Conservation (phyloP, 2,797 vertebrate species). For the Chloroceryle amazona region DNA sequence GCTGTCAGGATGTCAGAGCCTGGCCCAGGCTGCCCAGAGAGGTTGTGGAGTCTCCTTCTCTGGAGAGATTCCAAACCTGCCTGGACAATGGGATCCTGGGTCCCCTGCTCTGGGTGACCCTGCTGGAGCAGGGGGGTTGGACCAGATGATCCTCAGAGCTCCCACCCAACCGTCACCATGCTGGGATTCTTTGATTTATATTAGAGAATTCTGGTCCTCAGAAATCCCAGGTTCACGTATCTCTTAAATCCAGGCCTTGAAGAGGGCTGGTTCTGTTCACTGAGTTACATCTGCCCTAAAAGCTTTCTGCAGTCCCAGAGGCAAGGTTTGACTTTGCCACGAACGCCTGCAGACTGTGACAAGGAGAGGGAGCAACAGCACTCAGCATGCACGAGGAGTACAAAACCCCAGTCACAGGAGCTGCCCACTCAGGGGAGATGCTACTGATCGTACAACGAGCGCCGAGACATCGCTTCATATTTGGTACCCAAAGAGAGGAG, state of each 20-base stretch:
- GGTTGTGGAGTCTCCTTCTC: no score
- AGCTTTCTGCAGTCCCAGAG: neutral
- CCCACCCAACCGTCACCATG: no score
- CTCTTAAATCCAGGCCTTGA: neutral
- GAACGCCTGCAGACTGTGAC: neutral
- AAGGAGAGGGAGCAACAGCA: accelerated
- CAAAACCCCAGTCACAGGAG: neutral
- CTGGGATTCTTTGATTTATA: no score
- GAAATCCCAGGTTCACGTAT: neutral
- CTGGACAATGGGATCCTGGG: no score
- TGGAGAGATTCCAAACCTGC: no score
- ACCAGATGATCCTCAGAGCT: no score
- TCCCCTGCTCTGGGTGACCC: no score
- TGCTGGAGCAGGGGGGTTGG: no score
- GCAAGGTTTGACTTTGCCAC: neutral
- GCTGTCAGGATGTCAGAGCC: neutral
- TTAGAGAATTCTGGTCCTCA: neutral
- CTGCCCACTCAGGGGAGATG: neutral
- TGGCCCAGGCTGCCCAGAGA: no score
- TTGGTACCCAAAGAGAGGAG: neutral
- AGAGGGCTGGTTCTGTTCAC: neutral
- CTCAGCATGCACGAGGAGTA: accelerated
- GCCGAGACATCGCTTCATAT: neutral
- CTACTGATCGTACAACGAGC: neutral
- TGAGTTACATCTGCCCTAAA: neutral